Conservation (phyloP, 1,140 invertebrate genomes). For the Solen grandis region DNA sequence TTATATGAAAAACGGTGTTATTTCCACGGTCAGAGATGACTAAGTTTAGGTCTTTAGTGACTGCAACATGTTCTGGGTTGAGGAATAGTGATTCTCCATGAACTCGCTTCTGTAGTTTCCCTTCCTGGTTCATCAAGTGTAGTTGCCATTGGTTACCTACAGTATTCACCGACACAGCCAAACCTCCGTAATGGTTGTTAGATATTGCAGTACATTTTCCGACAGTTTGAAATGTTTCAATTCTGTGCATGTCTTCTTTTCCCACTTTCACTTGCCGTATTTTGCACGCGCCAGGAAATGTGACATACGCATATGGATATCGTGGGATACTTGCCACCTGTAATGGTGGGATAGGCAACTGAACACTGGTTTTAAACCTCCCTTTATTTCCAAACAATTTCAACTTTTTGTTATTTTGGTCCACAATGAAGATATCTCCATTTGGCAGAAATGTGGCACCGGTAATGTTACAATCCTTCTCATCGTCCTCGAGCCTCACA, state of each 20-base stretch:
- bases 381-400: constrained; percentile 42
- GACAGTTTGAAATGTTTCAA: constrained; percentile 38
- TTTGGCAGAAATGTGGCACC: constrained; percentile 27
- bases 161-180: constrained; percentile 27
- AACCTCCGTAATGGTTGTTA: constrained; percentile 33
- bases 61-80: constrained; percentile 39
- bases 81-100: constrained; percentile 30
- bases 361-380: constrained; percentile 22
- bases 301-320: constrained; percentile 14
- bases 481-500: constrained; percentile 31
- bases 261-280: constrained; percentile 18
- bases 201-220: constrained; percentile 41
- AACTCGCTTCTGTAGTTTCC: constrained; percentile 33
- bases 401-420: constrained; percentile 35
- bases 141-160: constrained; percentile 49
- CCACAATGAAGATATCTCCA: constrained; percentile 37
- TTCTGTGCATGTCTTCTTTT: constrained; percentile 15
- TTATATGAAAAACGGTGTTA: constrained; percentile 40
- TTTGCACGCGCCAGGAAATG: constrained; percentile 40
- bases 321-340: background rate
- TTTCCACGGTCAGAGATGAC: constrained; percentile 39
- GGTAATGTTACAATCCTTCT: constrained; percentile 29
- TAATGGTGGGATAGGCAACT: constrained; percentile 26
- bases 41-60: constrained; percentile 30
- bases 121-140: constrained; percentile 35